These are phyloP conservation scores for Myripristis jacobus DNA, from an alignment of 2,797 vertebrate species.

Conservation along the genomic window DNA sequence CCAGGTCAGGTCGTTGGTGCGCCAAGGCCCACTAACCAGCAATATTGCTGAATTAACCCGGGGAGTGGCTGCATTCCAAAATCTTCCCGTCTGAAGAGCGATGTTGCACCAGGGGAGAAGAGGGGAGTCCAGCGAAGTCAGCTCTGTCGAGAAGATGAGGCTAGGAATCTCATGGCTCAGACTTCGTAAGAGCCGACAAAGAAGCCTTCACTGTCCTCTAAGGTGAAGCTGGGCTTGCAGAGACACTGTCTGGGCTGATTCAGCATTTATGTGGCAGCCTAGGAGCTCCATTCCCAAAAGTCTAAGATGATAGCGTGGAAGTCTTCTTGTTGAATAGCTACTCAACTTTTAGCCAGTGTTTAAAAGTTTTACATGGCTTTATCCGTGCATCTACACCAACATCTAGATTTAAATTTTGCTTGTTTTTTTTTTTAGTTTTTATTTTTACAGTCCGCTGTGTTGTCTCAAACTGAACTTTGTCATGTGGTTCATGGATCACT, in stretches of 20 bases:
- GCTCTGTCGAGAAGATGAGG: not conserved
- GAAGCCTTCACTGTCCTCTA: not conserved
- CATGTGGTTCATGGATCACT: not conserved
- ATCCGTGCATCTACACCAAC: no score
- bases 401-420: no score
- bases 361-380: no score
- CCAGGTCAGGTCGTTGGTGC: conserved; percentile 59
- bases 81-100: not conserved
- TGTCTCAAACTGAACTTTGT: no score
- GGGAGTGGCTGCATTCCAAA: conserved; percentile 3
- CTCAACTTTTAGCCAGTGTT: no score
- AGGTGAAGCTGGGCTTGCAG: conserved; percentile 14
- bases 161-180: conserved; percentile 2
- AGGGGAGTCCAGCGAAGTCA: not conserved
- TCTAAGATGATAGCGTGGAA: no score
- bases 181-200: not conserved
- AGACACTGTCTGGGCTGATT: not conserved
- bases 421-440: no score
- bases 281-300: no score
- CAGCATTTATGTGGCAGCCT: no score
- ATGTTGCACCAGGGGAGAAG: not conserved
- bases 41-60: conserved; percentile 22
- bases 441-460: no score
- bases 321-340: no score
- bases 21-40: conserved; percentile 31